A percentile compares a stretch with the other conserved stretches of the same genome.
These are phyloP conservation scores for Elaphurus davidianus DNA, from an alignment of 2,113 vertebrate genomes.

Conservation along the genomic window DNA sequence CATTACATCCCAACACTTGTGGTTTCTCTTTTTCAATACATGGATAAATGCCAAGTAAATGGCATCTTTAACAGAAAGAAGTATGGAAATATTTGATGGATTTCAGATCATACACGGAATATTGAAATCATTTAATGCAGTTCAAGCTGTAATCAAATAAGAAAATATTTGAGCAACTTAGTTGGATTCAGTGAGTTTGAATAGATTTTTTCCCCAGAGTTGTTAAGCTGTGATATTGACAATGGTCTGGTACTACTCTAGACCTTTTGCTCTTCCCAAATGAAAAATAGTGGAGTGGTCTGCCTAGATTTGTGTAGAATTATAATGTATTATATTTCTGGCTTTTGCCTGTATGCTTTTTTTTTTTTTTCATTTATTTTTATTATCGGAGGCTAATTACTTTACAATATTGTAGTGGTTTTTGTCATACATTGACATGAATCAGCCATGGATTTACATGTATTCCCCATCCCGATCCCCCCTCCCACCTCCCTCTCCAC, in stretches of 20 bases:
- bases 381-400: no score
- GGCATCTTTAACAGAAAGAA: neutral
- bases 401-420: no score
- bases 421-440: no score
- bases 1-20: neutral
- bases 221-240: neutral
- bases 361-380: no score
- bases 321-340: no score
- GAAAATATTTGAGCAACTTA: neutral
- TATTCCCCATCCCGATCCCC: no score
- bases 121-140: neutral
- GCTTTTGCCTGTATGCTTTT: neutral
- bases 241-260: neutral
- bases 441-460: no score
- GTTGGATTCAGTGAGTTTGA: neutral
- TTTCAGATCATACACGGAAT: neutral
- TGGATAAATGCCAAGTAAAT: conserved; percentile 38
- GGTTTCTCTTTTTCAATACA: neutral
- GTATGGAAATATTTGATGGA: neutral
- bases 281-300: neutral
- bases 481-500: no score
- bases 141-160: conserved; percentile 5
- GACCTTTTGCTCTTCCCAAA: neutral
- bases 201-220: neutral
- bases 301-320: neutral